Evolutionary conservation across 2,888 invertebrate genomes (phyloP).

Genomic region (Xestia rhomboidea): DNA sequence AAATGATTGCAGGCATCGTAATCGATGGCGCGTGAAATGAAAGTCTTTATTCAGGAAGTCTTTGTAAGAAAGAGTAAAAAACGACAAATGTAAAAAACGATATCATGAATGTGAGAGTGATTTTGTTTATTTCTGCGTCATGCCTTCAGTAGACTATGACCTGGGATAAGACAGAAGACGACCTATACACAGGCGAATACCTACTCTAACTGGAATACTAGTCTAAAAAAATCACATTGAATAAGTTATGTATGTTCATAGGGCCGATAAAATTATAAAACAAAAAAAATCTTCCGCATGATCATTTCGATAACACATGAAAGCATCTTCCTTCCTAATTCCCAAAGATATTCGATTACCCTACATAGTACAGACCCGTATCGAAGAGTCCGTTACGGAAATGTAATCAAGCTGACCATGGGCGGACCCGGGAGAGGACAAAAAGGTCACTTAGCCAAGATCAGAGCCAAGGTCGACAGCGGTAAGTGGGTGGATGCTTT

Average conservation of each 20-base stretch:
- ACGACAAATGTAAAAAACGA: no score
- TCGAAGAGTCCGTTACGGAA: slow-evolving; percentile 50
- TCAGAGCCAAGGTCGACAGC: slow-evolving; percentile 38
- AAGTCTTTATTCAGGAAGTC: neutral
- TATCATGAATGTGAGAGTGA: neutral
- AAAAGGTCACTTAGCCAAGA: slow-evolving; percentile 59
- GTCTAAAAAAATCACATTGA: neutral
- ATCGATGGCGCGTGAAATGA: neutral
- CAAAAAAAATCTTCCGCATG: neutral
- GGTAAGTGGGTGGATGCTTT: slow-evolving; percentile 28
- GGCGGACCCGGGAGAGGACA: slow-evolving; percentile 35
- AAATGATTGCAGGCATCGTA: neutral
- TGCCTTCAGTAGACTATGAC: neutral
- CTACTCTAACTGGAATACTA: neutral
- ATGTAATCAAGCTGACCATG: slow-evolving; percentile 55
- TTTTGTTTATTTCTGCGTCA: neutral
- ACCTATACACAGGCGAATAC: neutral
- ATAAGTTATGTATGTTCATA: neutral
- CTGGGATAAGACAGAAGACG: neutral
- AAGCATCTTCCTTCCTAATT: slow-evolving; percentile 34
- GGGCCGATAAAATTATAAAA: neutral
- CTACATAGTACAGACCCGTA: slow-evolving; percentile 29
- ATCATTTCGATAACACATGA: slow-evolving; percentile 26
- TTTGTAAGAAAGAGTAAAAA: no score
- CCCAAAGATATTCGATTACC: slow-evolving; percentile 50